Evolutionary conservation across 1,140 invertebrate genomes (phyloP).

Genomic region (Homarus americanus): DNA sequence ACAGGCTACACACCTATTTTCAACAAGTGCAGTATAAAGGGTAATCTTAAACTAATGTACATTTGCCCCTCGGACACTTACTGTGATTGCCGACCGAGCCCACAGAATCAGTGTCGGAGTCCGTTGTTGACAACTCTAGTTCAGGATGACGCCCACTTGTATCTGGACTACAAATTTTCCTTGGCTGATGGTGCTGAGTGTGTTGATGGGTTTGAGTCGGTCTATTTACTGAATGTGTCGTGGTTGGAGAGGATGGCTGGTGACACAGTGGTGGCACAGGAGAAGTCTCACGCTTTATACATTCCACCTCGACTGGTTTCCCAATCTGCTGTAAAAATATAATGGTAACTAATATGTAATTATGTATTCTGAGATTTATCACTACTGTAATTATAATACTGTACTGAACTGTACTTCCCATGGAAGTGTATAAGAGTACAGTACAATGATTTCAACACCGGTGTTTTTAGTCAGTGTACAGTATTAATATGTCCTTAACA

Average conservation of each 20-base stretch:
- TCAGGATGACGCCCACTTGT: conserved; percentile 59
- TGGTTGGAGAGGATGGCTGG: conserved; percentile 24
- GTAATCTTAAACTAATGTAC: no score
- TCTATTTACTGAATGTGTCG: background rate
- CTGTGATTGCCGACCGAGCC: conserved; percentile 42
- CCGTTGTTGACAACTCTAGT: conserved; percentile 64
- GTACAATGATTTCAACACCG: no score
- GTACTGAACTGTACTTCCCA: no score
- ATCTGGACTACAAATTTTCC: conserved; percentile 60
- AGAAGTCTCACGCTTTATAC: conserved; percentile 56
- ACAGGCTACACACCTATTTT: no score
- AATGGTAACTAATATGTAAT: conserved; percentile 11
- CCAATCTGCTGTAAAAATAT: background rate
- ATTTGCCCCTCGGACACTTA: no score
- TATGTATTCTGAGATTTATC: no score
- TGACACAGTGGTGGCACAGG: background rate
- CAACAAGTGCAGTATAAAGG: no score
- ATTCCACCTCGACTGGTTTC: conserved; percentile 26
- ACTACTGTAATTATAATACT: no score
- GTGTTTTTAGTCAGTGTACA: no score
- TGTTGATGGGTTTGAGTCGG: background rate
- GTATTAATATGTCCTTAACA: no score
- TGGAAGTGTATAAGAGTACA: no score
- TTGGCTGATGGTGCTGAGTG: background rate
- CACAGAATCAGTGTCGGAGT: conserved; percentile 68